Conservation (phyloP, 2,797 vertebrate genomes). For the Lagothrix lagotricha region DNA sequence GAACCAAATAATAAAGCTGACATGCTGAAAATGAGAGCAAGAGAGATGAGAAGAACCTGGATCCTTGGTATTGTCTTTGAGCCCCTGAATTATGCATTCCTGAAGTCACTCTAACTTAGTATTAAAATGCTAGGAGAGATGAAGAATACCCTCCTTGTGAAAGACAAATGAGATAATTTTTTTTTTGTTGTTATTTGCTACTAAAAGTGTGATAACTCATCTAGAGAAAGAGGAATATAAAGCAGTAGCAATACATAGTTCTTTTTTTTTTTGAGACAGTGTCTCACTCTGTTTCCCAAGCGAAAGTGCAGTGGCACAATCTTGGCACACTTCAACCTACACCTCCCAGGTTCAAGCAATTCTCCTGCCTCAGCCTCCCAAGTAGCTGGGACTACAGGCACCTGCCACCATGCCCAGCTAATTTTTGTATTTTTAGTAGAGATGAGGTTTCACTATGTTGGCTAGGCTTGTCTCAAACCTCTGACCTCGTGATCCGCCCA, state of each 20-base stretch:
- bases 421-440: too few species aligned
- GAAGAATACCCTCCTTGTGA: neutral
- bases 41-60: accelerated
- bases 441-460: too few species aligned
- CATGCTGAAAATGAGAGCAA: neutral
- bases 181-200: neutral
- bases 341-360: too few species aligned
- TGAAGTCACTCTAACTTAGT: neutral
- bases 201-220: neutral
- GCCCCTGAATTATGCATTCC: neutral
- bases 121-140: neutral
- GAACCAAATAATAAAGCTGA: neutral
- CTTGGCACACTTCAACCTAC: too few species aligned
- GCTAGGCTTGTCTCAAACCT: too few species aligned
- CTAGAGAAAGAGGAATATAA: neutral
- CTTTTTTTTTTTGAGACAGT: too few species aligned
- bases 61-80: neutral
- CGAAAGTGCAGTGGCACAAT: too few species aligned
- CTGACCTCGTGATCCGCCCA: too few species aligned
- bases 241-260: neutral
- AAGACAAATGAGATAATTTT: neutral
- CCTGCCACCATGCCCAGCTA: too few species aligned
- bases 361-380: too few species aligned
- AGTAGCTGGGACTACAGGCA: too few species aligned
- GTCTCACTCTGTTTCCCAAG: too few species aligned